Evolutionary conservation across 2,797 vertebrate species (phyloP), one percentile per base, ranked within the genome.

Genomic region (Sciurus carolinensis): DNA sequence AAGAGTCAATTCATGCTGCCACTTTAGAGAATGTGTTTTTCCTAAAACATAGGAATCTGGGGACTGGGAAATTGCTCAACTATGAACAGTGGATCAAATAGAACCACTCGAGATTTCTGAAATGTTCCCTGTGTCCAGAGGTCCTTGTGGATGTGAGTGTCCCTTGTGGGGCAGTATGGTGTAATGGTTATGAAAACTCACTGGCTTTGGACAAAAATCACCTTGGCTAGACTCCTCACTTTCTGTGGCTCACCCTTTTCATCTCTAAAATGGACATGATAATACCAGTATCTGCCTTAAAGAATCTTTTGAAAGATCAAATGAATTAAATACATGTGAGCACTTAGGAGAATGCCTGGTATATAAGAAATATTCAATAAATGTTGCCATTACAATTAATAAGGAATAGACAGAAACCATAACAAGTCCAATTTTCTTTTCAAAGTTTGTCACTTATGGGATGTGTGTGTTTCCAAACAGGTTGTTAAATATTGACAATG

Each of bases 1-100:
- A 97, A 97, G 92, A 84, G 64, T 67, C 88, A 92, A 67, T 87
- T 90, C 30, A 1, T 81, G 59, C 75, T 95, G 80, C 79, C 77
- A 90, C 79, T 36, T 36, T 92, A 87, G 73, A 86, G 76, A 94
- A 82, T 77, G 36, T 59, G 13, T 92, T 92, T 69, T 87, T 75
- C 76, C 54, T 44, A 93, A 96, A 90, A 39, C 77, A 83, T 13
- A 62, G 83, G 75, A 79, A 87, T 50, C 71, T 71, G 44, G 86
- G 42, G 72, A 18, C 50, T 87, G 44, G 72, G 36, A 62, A 94
- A 95, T 9, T 84, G 20, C 26, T 52, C 62, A 59, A 57, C 59
- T 36, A 18, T 76, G 77, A 71, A 82, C 4, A 90, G 59, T 17
- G n/a, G 83, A 28, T 89, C 76, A 90, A 76, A 86, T 20, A 88